Evolutionary conservation across 2,797 vertebrate genomes (phyloP), one percentile per base, ranked within the genome.

Genomic region (Characodon lateralis): DNA sequence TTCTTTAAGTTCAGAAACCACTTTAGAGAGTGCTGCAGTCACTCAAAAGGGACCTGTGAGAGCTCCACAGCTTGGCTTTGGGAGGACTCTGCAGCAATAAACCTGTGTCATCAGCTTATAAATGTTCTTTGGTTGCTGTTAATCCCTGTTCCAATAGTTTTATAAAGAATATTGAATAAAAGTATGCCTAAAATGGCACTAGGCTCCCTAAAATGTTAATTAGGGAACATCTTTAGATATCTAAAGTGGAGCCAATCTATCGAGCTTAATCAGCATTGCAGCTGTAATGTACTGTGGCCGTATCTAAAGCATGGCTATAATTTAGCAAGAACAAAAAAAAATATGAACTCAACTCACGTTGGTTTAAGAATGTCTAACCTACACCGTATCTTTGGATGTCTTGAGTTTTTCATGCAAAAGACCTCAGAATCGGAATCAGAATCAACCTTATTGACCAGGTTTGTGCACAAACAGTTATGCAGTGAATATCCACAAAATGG

Each of bases 401-500:
- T 69, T n/a, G 41, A 46, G 41, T 46, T 20, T 69, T 46, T 26
- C 24, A n/a, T 1, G 0, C n/a, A n/a, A n/a, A 26, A n/a, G 14
- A 7, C 6, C 35, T 35, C 35, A 35, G 35, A 35, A 35, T 35
- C 35, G 3, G 35, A 35, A 35, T 35, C 35, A 35, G 3, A 35
- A 35, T 35, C 35, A 35, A 35, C 35, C 35, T 35, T 35, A 35
- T 35, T 35, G 35, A 35, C 35, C 35, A 35, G 35, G 35, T 35
- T 35, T 35, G 35, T 18, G 78, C 61, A 68, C 73, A 31, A 31
- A 31, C 31, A 71, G 71, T 79, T 78, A 74, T 78, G 78, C 74
- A 77, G 59, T 71, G 83, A 87, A 83, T 74, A 14, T 75, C 75
- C 71, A 80, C 72, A 75, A 87, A 24, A 78, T 80, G 58, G 83